A percentile compares a stretch with the other conserved stretches of the same genome.
Evolutionary conservation across 2,888 invertebrate genomes (phyloP).

Genomic region (Watsonalla cultraria): DNA sequence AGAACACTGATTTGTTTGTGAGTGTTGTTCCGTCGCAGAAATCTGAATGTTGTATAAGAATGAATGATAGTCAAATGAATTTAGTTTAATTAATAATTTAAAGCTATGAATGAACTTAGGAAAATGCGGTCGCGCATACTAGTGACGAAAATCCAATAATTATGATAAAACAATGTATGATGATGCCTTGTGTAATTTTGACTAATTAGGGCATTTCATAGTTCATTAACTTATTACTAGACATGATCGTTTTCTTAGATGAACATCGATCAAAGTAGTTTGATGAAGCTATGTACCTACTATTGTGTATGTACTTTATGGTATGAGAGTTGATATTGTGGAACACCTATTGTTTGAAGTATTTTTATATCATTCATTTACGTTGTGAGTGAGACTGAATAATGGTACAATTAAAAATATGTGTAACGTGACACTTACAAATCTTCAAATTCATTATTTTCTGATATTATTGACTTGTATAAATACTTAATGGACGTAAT

Average conservation of each 20-base stretch:
- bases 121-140: constrained; percentile 78
- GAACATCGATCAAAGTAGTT: constrained; percentile 71
- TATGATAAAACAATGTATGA: constrained; percentile 62
- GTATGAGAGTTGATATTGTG: constrained; percentile 36
- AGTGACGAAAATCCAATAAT: constrained; percentile 79
- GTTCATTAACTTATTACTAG: constrained; percentile 72
- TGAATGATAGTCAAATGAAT: constrained; percentile 76
- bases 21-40: constrained; percentile 60
- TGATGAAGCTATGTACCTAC: constrained; percentile 36
- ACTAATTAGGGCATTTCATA: constrained; percentile 75
- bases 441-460: constrained; percentile 49
- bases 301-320: constrained; percentile 45
- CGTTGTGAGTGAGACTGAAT: constrained; percentile 74
- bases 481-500: constrained; percentile 23
- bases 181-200: constrained; percentile 76
- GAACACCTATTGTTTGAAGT: constrained; percentile 65
- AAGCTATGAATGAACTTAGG: constrained; percentile 72
- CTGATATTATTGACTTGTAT: constrained; percentile 50
- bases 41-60: constrained; percentile 52
- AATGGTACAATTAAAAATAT: constrained; percentile 68
- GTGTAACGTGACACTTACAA: constrained; percentile 52
- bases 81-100: constrained; percentile 75
- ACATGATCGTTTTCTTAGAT: constrained; percentile 64
- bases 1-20: constrained; percentile 68
- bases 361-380: constrained; percentile 70